Base-by-base conservation (phyloP, 2,888 invertebrate species). In the Therioaphis trifolii region DNA sequence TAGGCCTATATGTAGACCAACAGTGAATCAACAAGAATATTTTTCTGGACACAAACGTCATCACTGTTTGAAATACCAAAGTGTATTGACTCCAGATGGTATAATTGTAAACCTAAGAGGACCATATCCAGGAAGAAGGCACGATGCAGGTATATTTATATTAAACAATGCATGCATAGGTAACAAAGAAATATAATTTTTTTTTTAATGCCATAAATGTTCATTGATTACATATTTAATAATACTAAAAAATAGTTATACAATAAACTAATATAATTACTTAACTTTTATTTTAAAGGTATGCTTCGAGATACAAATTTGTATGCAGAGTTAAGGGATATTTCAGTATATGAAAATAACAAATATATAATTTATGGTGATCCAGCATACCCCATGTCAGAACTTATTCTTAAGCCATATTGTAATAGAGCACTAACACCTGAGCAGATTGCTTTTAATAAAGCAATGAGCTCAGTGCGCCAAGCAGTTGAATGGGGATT, bases 401-500 rank as follows among this genome's bases (percentile, higher is more conserved):
- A 66, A n/a, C n/a, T 66, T 9, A 35, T 66, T n/a, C n/a, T n/a
- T n/a, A n/a, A n/a, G n/a, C n/a, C 66, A 35, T 66, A 43, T 43
- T 43, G 9, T 7, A 43, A 9, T 7, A 43, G 43, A 43, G 4
- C 9, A 43, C 9, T 43, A 7, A 43, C 43, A n/a, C n/a, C n/a
- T n/a, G n/a, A n/a, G n/a, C n/a, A n/a, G n/a, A 9, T 43, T 4
- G 9, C 9, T 43, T 46, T 46, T 46, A 46, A 66, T 40, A 21
- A 4, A 40, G 40, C n/a, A 11, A 66, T 66, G 66, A 18, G 18
- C n/a, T 40, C 66, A n/a, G 66, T 66, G 12, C 35, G 66, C 9
- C 66, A 66, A 66, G 66, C 40, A 18, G 66, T 40, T 12, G 66
- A 66, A 66, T 66, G 66, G 66, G 66, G 40, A 66, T 66, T 66